These are phyloP conservation scores for Trachelipus rathkii DNA, from an alignment of 1,140 invertebrate genomes.

Conservation along the genomic window DNA sequence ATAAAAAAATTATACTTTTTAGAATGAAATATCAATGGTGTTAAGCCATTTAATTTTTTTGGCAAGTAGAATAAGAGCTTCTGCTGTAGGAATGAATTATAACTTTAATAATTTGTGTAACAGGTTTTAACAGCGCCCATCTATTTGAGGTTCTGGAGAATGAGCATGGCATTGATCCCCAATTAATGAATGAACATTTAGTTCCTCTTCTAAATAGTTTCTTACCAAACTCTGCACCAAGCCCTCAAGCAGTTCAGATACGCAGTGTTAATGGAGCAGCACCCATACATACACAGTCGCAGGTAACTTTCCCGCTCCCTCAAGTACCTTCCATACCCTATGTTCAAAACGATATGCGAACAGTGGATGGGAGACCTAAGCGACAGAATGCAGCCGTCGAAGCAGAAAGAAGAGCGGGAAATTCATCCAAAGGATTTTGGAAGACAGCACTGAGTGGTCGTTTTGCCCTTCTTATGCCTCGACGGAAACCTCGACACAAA, in stretches of 20 bases:
- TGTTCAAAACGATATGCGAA: slow-evolving; percentile 37
- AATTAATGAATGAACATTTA: slow-evolving; percentile 36
- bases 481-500: slow-evolving; percentile 25
- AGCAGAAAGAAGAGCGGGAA: slow-evolving; percentile 28
- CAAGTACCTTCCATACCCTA: slow-evolving; percentile 36
- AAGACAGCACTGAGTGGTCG: slow-evolving; percentile 31
- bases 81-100: background rate
- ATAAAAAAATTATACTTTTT: background rate
- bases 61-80: background rate
- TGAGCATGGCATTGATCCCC: slow-evolving; percentile 31
- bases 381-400: slow-evolving; percentile 33
- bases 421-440: slow-evolving; percentile 29
- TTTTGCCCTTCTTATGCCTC: slow-evolving; percentile 29
- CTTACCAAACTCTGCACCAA: background rate
- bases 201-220: slow-evolving; percentile 38
- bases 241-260: background rate
- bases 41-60: background rate
- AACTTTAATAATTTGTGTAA: slow-evolving; percentile 2
- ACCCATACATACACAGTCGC: background rate
- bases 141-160: slow-evolving; percentile 31
- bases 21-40: background rate
- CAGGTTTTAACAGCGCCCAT: slow-evolving; percentile 33
- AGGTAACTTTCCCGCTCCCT: slow-evolving; percentile 27
- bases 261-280: slow-evolving; percentile 24
- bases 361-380: slow-evolving; percentile 35